Evolutionary conservation across 2,113 vertebrate species (phyloP).

Genomic region (Mus spicilegus): DNA sequence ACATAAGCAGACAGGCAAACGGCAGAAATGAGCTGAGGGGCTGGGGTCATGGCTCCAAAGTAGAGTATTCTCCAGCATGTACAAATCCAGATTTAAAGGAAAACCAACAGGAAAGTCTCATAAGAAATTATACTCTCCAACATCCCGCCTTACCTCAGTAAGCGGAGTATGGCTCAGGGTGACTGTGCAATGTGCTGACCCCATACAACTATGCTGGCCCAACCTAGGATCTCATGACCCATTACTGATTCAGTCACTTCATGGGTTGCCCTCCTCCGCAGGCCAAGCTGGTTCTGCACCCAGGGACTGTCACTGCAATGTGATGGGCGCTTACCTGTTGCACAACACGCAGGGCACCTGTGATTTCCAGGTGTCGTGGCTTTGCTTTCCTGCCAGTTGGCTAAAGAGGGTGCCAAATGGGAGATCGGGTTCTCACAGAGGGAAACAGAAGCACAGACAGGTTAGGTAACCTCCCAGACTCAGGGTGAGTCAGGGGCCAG

Average conservation of each 20-base stretch:
- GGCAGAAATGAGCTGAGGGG: background rate
- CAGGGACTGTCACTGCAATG: background rate
- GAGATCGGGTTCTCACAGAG: background rate
- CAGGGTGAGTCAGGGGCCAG: constrained; percentile 46
- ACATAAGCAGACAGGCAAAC: background rate
- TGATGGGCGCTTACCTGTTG: background rate
- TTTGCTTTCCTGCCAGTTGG: background rate
- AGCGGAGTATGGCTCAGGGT: background rate
- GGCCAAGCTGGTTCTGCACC: background rate
- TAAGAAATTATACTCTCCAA: background rate
- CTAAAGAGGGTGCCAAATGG: background rate
- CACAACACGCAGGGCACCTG: background rate
- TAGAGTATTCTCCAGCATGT: no score
- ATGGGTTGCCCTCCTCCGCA: background rate
- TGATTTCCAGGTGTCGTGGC: background rate
- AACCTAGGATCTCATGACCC: background rate
- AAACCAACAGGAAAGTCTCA: background rate
- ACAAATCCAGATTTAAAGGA: background rate
- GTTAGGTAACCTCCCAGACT: background rate
- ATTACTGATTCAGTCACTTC: background rate
- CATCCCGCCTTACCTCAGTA: background rate
- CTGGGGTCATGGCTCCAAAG: background rate
- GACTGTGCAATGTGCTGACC: background rate
- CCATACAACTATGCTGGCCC: background rate
- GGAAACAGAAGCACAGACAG: background rate